These are phyloP conservation scores for Sprattus sprattus DNA, from an alignment of 2,113 vertebrate species.

Conservation along the genomic window DNA sequence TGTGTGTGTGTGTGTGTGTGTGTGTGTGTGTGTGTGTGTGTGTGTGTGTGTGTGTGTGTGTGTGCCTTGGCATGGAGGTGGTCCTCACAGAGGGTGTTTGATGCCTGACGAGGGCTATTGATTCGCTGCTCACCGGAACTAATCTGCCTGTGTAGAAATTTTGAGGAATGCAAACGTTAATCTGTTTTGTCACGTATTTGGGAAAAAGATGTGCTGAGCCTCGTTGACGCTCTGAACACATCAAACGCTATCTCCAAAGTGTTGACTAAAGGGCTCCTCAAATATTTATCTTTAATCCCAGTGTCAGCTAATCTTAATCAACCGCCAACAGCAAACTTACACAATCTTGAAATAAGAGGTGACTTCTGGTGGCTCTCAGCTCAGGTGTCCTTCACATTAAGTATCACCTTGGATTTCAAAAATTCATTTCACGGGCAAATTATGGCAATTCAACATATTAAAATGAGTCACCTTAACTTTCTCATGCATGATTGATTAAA, in stretches of 20 bases:
- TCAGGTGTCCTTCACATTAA: constrained; percentile 14
- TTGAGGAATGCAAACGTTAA: constrained; percentile 16
- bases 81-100: constrained; percentile 1
- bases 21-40: too few species aligned
- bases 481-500: constrained; percentile 30
- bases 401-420: neutral
- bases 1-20: too few species aligned
- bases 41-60: too few species aligned
- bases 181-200: neutral
- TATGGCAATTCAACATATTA: constrained; percentile 15
- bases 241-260: neutral
- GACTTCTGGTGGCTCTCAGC: neutral
- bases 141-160: constrained; percentile 14
- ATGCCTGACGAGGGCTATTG: constrained; percentile 15
- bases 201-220: neutral
- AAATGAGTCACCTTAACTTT: constrained; percentile 15
- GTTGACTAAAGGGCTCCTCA: constrained; percentile 13
- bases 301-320: neutral
- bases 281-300: constrained; percentile 35
- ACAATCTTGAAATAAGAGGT: neutral
- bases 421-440: constrained; percentile 30
- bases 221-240: neutral
- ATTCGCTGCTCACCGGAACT: neutral
- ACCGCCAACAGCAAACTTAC: neutral
- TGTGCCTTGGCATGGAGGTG: too few species aligned